Evolutionary conservation across 2,113 vertebrate species (phyloP).

Genomic region (Lophochroa leadbeateri): DNA sequence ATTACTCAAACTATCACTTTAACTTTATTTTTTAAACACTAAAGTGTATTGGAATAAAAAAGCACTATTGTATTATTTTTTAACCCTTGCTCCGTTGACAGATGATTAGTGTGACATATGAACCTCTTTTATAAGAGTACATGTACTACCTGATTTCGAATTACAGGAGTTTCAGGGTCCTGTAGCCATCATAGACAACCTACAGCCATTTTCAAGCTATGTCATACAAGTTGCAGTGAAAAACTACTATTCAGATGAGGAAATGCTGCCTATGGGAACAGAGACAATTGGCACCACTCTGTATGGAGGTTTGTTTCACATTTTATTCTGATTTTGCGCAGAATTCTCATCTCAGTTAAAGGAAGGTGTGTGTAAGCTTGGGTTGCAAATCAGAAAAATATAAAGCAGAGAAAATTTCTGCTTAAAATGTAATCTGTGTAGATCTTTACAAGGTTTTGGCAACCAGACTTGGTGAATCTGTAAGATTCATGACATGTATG

Average conservation of each 20-base stretch:
- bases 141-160: not conserved
- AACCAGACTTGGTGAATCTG: not conserved
- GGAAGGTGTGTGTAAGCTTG: not conserved
- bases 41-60: not conserved
- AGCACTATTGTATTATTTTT: not conserved
- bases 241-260: constrained; percentile 73
- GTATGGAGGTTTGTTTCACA: constrained; percentile 70
- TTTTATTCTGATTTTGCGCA: not conserved
- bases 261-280: constrained; percentile 10
- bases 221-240: constrained; percentile 56
- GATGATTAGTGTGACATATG: not conserved
- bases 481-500: not conserved
- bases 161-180: constrained; percentile 72
- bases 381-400: not conserved
- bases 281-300: constrained; percentile 55
- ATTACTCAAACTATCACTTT: not conserved
- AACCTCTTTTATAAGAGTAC: not conserved
- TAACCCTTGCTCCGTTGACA: not conserved
- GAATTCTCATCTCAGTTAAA: not conserved
- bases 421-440: not conserved
- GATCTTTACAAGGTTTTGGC: not conserved
- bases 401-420: not conserved
- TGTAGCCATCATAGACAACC: constrained; percentile 40
- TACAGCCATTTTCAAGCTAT: constrained; percentile 75
- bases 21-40: not conserved